These are phyloP conservation scores for Harpagus bidentatus DNA, from an alignment of 2,113 vertebrate species.

Conservation along the genomic window DNA sequence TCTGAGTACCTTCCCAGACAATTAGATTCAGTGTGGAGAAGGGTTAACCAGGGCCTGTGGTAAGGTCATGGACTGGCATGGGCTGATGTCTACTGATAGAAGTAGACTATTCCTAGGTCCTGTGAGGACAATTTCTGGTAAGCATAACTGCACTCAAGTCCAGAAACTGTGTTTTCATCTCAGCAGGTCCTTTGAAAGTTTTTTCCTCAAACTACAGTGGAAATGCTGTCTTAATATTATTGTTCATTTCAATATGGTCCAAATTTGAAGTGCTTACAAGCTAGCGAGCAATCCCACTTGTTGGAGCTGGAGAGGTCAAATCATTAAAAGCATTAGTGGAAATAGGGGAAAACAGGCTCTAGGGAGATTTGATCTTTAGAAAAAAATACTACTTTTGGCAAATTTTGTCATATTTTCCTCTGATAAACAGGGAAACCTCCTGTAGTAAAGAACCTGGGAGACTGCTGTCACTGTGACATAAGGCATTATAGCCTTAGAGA, in stretches of 20 bases:
- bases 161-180: background rate
- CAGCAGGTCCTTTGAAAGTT: background rate
- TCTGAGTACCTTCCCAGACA: background rate
- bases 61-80: background rate
- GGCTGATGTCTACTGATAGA: background rate
- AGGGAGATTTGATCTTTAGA: background rate
- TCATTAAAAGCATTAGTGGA: background rate
- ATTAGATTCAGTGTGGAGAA: background rate
- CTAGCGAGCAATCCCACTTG: background rate
- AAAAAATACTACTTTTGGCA: background rate
- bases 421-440: background rate
- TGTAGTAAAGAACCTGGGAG: background rate
- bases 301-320: background rate
- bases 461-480: background rate
- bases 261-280: background rate
- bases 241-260: background rate
- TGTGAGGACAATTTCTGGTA: background rate
- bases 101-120: background rate
- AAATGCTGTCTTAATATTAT: background rate
- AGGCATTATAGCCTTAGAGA: background rate
- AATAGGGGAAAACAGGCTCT: background rate
- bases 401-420: background rate
- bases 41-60: background rate
- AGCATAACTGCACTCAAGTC: background rate
- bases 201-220: background rate